These are phyloP conservation scores for Rhagoletis pomonella DNA, from an alignment of 1,140 invertebrate species.

Conservation along the genomic window DNA sequence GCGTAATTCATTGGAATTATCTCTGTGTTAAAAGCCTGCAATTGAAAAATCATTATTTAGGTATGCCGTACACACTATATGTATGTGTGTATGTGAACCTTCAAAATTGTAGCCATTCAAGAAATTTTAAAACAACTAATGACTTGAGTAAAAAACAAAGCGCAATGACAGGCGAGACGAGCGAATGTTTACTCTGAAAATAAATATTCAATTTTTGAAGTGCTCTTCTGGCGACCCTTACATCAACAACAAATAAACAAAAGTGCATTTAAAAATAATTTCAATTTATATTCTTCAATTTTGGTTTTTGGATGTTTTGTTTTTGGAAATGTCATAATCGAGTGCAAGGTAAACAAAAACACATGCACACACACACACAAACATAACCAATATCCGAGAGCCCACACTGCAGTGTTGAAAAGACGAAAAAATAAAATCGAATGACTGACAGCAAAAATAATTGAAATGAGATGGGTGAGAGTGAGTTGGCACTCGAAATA, in stretches of 20 bases:
- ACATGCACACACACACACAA: constrained; percentile 1
- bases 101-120: constrained; percentile 22
- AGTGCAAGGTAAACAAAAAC: constrained; percentile 45
- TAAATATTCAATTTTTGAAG: constrained; percentile 44
- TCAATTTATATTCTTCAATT: constrained; percentile 20
- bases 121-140: constrained; percentile 33
- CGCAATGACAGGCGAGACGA: constrained; percentile 17
- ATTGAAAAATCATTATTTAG: not conserved
- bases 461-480: constrained; percentile 39
- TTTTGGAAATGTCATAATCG: constrained; percentile 47
- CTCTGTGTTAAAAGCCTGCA: not conserved
- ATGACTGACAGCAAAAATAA: constrained; percentile 43
- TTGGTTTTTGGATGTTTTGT: not conserved
- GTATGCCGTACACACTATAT: not conserved
- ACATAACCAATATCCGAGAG: not conserved
- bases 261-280: constrained; percentile 35
- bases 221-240: not conserved
- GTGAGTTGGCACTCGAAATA: constrained; percentile 26
- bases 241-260: not conserved
- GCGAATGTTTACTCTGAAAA: constrained; percentile 26
- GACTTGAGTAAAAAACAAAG: not conserved
- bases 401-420: not conserved
- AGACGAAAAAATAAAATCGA: not conserved
- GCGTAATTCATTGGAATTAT: constrained; percentile 40
- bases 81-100: not conserved